Base-by-base conservation (phyloP, 2,888 invertebrate species). In the Nebria salina region DNA sequence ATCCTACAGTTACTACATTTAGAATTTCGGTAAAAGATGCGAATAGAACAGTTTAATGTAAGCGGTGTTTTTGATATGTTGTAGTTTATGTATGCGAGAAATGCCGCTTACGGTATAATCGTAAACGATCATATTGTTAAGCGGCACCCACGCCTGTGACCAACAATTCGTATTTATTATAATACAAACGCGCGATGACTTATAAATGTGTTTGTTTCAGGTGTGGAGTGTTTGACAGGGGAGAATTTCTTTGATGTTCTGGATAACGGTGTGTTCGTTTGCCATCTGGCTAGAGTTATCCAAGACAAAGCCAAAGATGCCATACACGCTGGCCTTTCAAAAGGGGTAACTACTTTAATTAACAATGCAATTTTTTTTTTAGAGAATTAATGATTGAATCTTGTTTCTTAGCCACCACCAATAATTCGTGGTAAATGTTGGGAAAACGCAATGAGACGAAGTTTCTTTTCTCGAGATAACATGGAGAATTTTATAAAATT, bases 391-490 rank as follows among this genome's bases (percentile, higher is more conserved):
- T 54, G 0, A 54, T 4, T 70, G 5, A 20, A 20, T 15, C 64
- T 75, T 25, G 75, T 84, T 75, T 86, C 87, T n/a, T 88, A 95
- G 95, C 91, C 93, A 83, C 91, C 93, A 84, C 95, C 95, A 13
- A 90, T 90, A 80, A 93, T 95, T 86, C 91, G 93, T 85, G 94
- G 94, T 42, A 93, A 95, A 85, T 95, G 95, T 88, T 95, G 96
- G 92, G 94, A 94, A 89, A 94, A 94, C 85, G 96, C 96, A 13
- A 94, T 95, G 82, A 92, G 95, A 11, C 92, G 95, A 84, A 96
- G 95, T 86, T 97, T 97, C 91, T 97, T 96, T 89, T 96, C 96
- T 0, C 88, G 97, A 70, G 97, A 97, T 89, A 97, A 97, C 89
- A 94, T 95, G 85, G 96, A 96, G 86, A 96, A 96, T 89, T 97